These are phyloP conservation scores for Clistopyga incitator DNA, from an alignment of 2,888 invertebrate genomes.

Conservation along the genomic window DNA sequence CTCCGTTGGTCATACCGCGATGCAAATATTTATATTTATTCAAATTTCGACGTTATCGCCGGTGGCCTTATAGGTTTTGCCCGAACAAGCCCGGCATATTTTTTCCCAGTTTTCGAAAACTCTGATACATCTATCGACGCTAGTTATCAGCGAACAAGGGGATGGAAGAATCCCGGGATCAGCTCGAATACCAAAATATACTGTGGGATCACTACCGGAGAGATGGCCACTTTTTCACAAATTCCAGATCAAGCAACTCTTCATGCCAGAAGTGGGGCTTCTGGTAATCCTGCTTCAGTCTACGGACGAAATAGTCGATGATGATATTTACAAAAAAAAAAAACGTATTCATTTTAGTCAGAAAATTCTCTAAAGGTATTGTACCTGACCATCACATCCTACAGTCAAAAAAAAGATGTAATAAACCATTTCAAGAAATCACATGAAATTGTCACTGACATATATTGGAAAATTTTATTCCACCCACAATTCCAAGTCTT, in stretches of 20 bases:
- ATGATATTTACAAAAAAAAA: neutral
- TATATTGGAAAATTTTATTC: neutral
- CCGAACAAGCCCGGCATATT: neutral
- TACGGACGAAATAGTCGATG: neutral
- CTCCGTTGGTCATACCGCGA: neutral
- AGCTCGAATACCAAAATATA: neutral
- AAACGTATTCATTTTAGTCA: neutral
- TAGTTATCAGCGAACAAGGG: constrained; percentile 8
- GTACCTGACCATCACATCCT: no score
- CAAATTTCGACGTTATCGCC: constrained; percentile 42
- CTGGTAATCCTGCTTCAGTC: neutral
- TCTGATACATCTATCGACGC: neutral
- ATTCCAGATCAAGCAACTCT: neutral
- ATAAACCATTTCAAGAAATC: no score
- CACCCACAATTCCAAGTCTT: neutral
- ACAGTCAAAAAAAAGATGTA: no score
- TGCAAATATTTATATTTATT: constrained; percentile 36
- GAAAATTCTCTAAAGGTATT: no score
- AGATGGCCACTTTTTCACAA: neutral
- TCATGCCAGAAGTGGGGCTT: neutral
- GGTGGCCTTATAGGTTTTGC: constrained; percentile 1
- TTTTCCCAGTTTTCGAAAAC: neutral
- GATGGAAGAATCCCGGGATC: neutral
- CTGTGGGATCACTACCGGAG: neutral
- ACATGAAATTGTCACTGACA: no score